A percentile compares a stretch with the other conserved stretches of the same genome.
These are phyloP conservation scores for Agrotis segetum DNA, from an alignment of 2,888 invertebrate genomes.

Conservation along the genomic window DNA sequence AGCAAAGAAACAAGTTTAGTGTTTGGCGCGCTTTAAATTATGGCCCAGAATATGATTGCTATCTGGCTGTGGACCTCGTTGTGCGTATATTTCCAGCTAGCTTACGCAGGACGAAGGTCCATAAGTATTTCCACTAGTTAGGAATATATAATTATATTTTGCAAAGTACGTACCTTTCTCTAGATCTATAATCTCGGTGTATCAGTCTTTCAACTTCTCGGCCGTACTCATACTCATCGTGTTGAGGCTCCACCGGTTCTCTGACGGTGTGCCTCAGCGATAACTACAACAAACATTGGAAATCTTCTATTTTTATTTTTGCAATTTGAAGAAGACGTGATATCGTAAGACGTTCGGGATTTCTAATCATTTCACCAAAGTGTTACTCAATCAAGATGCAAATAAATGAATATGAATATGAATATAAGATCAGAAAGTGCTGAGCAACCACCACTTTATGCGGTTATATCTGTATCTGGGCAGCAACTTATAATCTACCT, in stretches of 20 bases:
- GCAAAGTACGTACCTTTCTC: constrained; percentile 82
- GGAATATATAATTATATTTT: constrained; percentile 2
- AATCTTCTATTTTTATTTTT: not conserved
- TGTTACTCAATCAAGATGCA: too few species aligned
- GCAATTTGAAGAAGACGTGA: not conserved
- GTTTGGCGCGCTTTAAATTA: constrained; percentile 36
- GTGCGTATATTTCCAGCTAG: not conserved
- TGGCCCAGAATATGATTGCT: constrained; percentile 10
- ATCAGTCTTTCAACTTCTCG: constrained; percentile 91
- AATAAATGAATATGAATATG: too few species aligned
- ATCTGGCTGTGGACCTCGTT: constrained; percentile 5
- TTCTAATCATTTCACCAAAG: not conserved
- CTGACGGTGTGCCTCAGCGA: constrained; percentile 88
- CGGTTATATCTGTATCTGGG: too few species aligned
- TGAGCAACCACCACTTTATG: not conserved
- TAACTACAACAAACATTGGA: constrained; percentile 77
- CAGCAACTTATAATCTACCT: not conserved
- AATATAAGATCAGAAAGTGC: too few species aligned
- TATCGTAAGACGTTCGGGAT: not conserved
- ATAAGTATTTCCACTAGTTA: constrained; percentile 19
- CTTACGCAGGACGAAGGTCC: not conserved
- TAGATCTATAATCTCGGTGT: constrained; percentile 91
- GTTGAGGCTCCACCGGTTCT: constrained; percentile 90
- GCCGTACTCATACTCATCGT: constrained; percentile 90
- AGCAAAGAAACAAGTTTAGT: constrained; percentile 53